phyloP scores from a whole-genome alignment of 2,797 vertebrate genomes.

The Heliangelus exortis region DNA sequence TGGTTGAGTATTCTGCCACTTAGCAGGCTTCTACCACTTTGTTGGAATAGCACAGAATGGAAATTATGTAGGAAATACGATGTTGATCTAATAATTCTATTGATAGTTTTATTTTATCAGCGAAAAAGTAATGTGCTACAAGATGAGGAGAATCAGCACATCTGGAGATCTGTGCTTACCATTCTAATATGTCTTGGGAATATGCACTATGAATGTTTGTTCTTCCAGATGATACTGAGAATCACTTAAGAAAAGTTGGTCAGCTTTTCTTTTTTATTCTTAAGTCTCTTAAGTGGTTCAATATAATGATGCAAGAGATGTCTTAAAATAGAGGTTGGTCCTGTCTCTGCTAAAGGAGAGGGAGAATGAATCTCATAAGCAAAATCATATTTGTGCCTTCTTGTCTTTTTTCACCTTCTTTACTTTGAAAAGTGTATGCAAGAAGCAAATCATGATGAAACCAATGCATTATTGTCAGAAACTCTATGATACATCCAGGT shows the following conservation, averaged over 20 bases:
- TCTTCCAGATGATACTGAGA: not conserved
- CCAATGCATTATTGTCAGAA: not conserved
- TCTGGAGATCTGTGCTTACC: not conserved
- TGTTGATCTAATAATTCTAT: not conserved
- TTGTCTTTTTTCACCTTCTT: not conserved
- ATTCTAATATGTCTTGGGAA: not conserved
- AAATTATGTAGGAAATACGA: not conserved
- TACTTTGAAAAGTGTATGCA: not conserved
- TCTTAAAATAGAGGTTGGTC: not conserved
- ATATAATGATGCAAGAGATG: not conserved
- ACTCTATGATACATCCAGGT: not conserved
- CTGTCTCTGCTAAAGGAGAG: not conserved
- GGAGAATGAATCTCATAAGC: not conserved
- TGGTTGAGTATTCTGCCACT: not conserved
- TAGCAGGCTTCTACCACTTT: not conserved
- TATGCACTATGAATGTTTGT: accelerated
- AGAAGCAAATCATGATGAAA: not conserved
- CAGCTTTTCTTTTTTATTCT: not conserved
- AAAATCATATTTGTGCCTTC: not conserved
- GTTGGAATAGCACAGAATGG: not conserved
- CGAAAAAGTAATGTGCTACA: not conserved
- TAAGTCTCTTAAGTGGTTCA: not conserved
- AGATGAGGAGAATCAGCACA: not conserved
- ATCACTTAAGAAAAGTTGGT: not conserved
- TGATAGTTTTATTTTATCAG: not conserved